phyloP scores from a whole-genome alignment of 2,113 vertebrate species.

The Strix uralensis region DNA sequence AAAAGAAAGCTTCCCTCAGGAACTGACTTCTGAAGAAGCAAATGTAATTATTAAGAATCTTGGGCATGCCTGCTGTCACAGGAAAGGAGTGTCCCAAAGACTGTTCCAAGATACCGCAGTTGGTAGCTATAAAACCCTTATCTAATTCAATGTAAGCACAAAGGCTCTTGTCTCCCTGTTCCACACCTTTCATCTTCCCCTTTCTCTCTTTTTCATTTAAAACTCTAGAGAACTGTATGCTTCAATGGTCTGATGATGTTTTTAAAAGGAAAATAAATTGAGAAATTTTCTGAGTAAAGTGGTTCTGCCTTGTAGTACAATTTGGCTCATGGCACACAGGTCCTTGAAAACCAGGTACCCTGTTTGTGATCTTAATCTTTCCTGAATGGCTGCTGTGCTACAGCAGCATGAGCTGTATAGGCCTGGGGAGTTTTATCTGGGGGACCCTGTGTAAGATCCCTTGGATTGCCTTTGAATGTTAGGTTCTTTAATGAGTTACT shows the following conservation, averaged over 20 bases:
- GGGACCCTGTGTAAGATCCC: neutral
- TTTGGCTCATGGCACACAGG: neutral
- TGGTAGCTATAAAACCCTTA: neutral
- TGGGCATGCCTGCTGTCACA: neutral
- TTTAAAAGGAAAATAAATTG: neutral
- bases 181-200: neutral
- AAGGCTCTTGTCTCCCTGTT: neutral
- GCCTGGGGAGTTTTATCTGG: neutral
- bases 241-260: neutral
- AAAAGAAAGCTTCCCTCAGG: neutral
- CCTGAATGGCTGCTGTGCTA: neutral
- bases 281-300: neutral
- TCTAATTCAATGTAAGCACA: neutral
- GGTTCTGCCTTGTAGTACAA: neutral
- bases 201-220: neutral
- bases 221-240: neutral
- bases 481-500: slow-evolving; percentile 28
- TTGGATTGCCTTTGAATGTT: slow-evolving; percentile 16
- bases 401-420: neutral
- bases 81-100: neutral
- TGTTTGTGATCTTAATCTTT: neutral
- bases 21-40: neutral
- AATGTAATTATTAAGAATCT: neutral
- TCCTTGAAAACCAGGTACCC: neutral
- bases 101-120: neutral